Conservation (phyloP, 2,888 invertebrate species). For the Heteromurus nitidus region DNA sequence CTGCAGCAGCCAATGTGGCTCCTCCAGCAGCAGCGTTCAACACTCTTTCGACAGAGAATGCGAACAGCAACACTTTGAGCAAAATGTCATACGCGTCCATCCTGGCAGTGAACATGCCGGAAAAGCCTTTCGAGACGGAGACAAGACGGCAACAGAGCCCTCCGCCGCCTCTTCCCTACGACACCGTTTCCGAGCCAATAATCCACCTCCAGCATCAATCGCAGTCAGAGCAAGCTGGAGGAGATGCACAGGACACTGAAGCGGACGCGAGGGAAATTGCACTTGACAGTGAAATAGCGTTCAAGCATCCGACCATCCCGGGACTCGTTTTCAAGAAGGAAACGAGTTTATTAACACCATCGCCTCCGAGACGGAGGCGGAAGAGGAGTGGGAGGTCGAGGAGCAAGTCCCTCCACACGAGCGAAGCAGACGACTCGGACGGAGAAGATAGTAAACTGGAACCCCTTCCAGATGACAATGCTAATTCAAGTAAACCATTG, state of each 20-base stretch:
- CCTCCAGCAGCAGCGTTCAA: background rate
- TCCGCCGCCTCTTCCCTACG: conserved; percentile 31
- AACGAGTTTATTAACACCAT: conserved; percentile 35
- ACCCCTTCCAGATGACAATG: background rate
- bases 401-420: conserved; percentile 61
- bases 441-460: conserved; percentile 17
- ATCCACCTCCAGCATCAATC: background rate
- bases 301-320: conserved; percentile 72
- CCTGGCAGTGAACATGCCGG: conserved; percentile 60
- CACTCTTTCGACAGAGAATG: background rate
- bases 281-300: conserved; percentile 62
- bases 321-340: conserved; percentile 70
- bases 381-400: conserved; percentile 61
- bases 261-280: conserved; percentile 50
- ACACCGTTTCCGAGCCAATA: conserved; percentile 52
- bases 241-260: conserved; percentile 45
- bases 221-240: conserved; percentile 14
- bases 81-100: conserved; percentile 63
- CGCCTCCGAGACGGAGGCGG: conserved; percentile 56
- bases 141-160: conserved; percentile 22
- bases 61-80: background rate
- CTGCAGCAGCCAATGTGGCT: background rate
- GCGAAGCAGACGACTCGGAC: conserved; percentile 54
- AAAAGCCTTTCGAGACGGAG: conserved; percentile 40
- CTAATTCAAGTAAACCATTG: conserved; percentile 13